Percentiles rank a stretch among this genome's conserved stretches.
These are phyloP conservation scores for Zaprionus africanus DNA, from an alignment of 1,140 invertebrate species.

Conservation along the genomic window DNA sequence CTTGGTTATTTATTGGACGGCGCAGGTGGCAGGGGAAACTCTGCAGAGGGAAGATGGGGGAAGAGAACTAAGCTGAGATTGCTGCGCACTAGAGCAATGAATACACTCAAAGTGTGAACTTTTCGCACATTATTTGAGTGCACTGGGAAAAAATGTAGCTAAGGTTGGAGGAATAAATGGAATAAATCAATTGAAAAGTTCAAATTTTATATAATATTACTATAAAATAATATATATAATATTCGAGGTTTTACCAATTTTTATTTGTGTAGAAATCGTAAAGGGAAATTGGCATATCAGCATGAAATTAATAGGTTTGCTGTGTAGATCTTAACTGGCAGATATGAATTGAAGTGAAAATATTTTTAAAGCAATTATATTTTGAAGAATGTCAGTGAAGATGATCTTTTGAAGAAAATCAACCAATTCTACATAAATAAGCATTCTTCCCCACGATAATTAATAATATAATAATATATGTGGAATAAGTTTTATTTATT, in stretches of 20 bases:
- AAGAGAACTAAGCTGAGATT: constrained; percentile 27
- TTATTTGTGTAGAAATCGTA: not conserved
- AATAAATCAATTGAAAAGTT: not conserved
- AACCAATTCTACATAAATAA: too few relatives aligned
- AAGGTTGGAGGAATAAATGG: too few relatives aligned
- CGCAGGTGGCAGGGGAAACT: constrained; percentile 60
- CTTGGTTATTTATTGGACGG: constrained; percentile 70
- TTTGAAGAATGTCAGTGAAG: not conserved
- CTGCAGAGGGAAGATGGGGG: not conserved
- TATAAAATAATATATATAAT: not conserved
- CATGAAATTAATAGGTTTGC: not conserved
- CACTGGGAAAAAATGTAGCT: not conserved
- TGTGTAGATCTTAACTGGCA: not conserved
- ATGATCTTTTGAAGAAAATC: too few relatives aligned
- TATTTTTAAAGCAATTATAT: not conserved
- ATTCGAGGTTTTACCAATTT: not conserved
- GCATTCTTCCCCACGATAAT: too few relatives aligned
- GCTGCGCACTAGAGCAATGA: not conserved
- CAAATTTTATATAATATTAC: not conserved
- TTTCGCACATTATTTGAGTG: constrained; percentile 13
- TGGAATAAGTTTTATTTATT: too few relatives aligned
- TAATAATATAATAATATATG: too few relatives aligned
- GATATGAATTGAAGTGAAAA: not conserved
- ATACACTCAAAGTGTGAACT: constrained; percentile 6
- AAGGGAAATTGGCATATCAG: not conserved